Evolutionary conservation across 1,140 invertebrate genomes (phyloP).

Genomic region (Drosophila takahashii): DNA sequence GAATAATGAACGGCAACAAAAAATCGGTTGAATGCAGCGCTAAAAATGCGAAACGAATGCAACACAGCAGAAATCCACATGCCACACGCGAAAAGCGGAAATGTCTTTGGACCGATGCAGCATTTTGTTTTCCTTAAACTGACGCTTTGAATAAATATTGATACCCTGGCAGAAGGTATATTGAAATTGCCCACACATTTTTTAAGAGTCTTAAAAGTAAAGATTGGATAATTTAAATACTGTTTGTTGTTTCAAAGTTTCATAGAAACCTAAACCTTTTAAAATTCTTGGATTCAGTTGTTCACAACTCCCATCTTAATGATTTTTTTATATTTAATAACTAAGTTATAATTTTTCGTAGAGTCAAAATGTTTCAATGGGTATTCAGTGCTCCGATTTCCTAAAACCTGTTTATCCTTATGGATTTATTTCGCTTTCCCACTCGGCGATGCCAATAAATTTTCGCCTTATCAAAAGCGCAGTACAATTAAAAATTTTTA

Average conservation of each 20-base stretch:
- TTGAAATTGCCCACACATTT: too few relatives aligned
- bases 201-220: too few relatives aligned
- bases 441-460: slow-evolving; percentile 32
- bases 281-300: too few relatives aligned
- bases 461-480: slow-evolving; percentile 43
- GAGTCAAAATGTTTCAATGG: not conserved
- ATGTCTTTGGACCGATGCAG: slow-evolving; percentile 58
- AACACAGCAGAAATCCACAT: slow-evolving; percentile 56
- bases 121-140: slow-evolving; percentile 64
- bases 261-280: too few relatives aligned
- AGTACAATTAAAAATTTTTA: slow-evolving; percentile 32
- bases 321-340: not conserved
- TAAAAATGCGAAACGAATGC: slow-evolving; percentile 59
- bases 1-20: slow-evolving; percentile 68
- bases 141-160: slow-evolving; percentile 29
- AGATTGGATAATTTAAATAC: too few relatives aligned
- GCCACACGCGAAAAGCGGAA: slow-evolving; percentile 72
- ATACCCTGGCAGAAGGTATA: slow-evolving; percentile 20
- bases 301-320: too few relatives aligned
- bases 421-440: slow-evolving; percentile 22
- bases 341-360: not conserved
- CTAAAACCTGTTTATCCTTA: not conserved
- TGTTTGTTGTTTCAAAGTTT: too few relatives aligned
- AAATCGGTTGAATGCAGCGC: slow-evolving; percentile 44
- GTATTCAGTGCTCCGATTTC: not conserved